Evolutionary conservation across 2,888 invertebrate genomes (phyloP).

Genomic region (Philereme vetulata): DNA sequence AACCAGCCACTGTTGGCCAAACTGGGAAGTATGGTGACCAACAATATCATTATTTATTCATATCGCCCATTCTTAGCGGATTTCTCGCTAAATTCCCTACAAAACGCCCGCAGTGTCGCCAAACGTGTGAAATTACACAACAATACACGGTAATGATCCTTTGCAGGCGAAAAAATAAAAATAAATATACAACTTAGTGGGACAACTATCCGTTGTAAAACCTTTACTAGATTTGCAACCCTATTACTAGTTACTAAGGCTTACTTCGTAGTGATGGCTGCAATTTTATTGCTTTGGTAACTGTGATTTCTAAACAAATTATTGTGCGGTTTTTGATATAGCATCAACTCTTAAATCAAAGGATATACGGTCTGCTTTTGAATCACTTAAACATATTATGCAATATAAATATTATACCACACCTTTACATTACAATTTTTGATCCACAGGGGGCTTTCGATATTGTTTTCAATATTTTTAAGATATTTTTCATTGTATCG

Average conservation of each 20-base stretch:
- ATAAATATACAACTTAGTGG: slow-evolving; percentile 64
- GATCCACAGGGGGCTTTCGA: slow-evolving; percentile 62
- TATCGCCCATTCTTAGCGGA: slow-evolving; percentile 33
- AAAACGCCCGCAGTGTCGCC: slow-evolving; percentile 76
- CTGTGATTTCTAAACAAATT: slow-evolving; percentile 34
- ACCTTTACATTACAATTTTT: slow-evolving; percentile 67
- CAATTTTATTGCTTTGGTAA: slow-evolving; percentile 26
- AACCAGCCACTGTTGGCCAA: slow-evolving; percentile 53
- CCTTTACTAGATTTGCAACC: slow-evolving; percentile 42
- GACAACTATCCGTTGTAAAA: slow-evolving; percentile 41
- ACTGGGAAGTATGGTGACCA: slow-evolving; percentile 47
- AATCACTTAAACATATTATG: background rate
- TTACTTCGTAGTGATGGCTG: slow-evolving; percentile 11
- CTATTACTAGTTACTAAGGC: slow-evolving; percentile 28
- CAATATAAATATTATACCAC: slow-evolving; percentile 45
- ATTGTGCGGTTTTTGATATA: slow-evolving; percentile 16
- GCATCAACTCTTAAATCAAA: slow-evolving; percentile 17
- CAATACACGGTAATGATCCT: slow-evolving; percentile 78
- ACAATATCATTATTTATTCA: slow-evolving; percentile 46
- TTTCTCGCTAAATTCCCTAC: slow-evolving; percentile 63
- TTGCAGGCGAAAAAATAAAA: slow-evolving; percentile 73
- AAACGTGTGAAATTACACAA: slow-evolving; percentile 80
- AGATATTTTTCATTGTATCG: slow-evolving; percentile 63
- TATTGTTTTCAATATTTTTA: slow-evolving; percentile 69
- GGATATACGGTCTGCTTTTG: slow-evolving; percentile 36